These are phyloP conservation scores for Meriones unguiculatus DNA, from an alignment of 2,113 vertebrate species.

Conservation along the genomic window DNA sequence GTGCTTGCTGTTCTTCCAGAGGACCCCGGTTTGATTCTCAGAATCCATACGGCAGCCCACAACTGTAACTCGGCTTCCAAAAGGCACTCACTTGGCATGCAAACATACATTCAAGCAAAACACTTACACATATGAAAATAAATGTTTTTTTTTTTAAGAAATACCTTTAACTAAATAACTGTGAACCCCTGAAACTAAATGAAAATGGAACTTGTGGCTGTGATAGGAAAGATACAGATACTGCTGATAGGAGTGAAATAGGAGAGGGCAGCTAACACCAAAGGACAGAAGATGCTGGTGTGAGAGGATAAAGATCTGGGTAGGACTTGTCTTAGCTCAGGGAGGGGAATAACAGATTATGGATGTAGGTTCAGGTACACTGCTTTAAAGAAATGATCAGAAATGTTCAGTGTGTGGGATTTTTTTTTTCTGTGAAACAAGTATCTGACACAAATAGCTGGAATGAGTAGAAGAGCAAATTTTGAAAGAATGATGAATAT, in stretches of 20 bases:
- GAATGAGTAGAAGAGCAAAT: background rate
- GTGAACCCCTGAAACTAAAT: background rate
- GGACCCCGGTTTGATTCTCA: background rate
- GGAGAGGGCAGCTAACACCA: background rate
- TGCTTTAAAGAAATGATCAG: background rate
- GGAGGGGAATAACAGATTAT: background rate
- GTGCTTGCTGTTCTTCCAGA: background rate
- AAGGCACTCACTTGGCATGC: background rate
- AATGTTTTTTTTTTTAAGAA: background rate
- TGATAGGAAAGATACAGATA: background rate
- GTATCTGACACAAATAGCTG: background rate
- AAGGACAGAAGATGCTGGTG: background rate
- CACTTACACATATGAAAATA: background rate
- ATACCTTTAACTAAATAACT: slow-evolving; percentile 10
- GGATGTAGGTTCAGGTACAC: background rate
- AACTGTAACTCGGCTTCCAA: background rate
- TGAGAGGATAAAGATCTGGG: background rate
- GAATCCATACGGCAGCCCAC: background rate
- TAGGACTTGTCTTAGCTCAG: background rate
- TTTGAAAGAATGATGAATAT: background rate
- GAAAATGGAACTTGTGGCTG: background rate
- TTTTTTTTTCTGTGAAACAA: background rate
- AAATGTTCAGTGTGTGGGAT: background rate
- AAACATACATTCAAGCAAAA: background rate
- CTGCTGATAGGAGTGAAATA: background rate